phyloP scores from a whole-genome alignment of 2,797 vertebrate genomes.

The Myotis daubentonii region DNA sequence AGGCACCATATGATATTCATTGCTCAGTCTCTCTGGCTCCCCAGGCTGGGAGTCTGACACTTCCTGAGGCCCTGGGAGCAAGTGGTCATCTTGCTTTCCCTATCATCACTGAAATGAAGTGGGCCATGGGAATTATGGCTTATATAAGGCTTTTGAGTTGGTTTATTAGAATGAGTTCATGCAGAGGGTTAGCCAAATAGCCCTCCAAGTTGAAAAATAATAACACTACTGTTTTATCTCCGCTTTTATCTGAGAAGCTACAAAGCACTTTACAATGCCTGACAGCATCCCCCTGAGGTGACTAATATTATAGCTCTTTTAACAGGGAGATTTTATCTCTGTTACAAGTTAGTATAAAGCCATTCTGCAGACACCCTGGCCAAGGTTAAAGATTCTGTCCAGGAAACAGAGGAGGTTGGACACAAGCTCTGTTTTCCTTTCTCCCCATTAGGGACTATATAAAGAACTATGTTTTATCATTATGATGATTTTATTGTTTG shows the following conservation, averaged over 20 bases:
- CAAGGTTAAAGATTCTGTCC: slow-evolving; percentile 70
- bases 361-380: slow-evolving; percentile 12
- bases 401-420: slow-evolving; percentile 17
- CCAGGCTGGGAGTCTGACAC: not conserved
- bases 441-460: not conserved
- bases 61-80: not conserved
- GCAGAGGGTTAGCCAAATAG: slow-evolving; percentile 68
- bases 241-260: slow-evolving; percentile 67
- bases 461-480: slow-evolving; percentile 38
- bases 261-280: slow-evolving; percentile 67
- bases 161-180: slow-evolving; percentile 73
- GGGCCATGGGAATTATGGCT: slow-evolving; percentile 38
- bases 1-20: not conserved
- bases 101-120: slow-evolving; percentile 60
- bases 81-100: slow-evolving; percentile 54
- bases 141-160: slow-evolving; percentile 34
- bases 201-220: slow-evolving; percentile 70
- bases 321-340: slow-evolving; percentile 77
- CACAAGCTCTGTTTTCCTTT: not conserved
- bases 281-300: slow-evolving; percentile 64
- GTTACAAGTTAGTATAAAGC: slow-evolving; percentile 61
- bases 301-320: slow-evolving; percentile 74
- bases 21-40: not conserved
- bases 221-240: slow-evolving; percentile 59
- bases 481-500: slow-evolving; percentile 33